A percentile compares a stretch with the other conserved stretches of the same genome.
Evolutionary conservation across 2,113 vertebrate genomes (phyloP).

Genomic region (human): DNA sequence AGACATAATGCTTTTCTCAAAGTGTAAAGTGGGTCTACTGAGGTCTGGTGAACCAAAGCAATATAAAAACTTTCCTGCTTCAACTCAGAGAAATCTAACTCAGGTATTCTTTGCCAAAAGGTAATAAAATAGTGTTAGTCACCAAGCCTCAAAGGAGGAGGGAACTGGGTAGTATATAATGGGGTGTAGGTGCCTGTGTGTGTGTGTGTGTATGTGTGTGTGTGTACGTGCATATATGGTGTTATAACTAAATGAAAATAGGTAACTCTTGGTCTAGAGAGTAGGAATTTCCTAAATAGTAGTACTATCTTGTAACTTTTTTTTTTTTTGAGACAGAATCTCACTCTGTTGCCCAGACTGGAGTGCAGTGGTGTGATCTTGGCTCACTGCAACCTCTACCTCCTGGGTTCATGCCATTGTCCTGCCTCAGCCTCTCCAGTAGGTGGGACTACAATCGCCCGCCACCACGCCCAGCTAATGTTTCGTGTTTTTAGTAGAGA

Average conservation of each 20-base stretch:
- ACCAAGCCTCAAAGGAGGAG: not conserved
- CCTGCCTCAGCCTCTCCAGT: too few species aligned
- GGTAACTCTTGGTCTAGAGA: not conserved
- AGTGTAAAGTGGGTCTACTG: not conserved
- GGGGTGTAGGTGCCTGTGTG: not conserved
- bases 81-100: not conserved
- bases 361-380: too few species aligned
- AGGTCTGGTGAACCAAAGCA: not conserved
- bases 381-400: too few species aligned
- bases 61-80: not conserved
- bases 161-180: not conserved
- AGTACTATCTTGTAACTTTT: not conserved
- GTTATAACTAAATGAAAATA: not conserved
- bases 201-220: not conserved
- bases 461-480: too few species aligned
- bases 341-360: too few species aligned
- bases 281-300: not conserved
- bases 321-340: too few species aligned
- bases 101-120: not conserved
- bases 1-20: not conserved
- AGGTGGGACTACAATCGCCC: too few species aligned
- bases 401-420: too few species aligned
- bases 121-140: not conserved
- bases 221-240: not conserved
- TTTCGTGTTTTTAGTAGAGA: too few species aligned